Evolutionary conservation across 2,797 vertebrate species (phyloP).

Genomic region (Trichosurus vulpecula): DNA sequence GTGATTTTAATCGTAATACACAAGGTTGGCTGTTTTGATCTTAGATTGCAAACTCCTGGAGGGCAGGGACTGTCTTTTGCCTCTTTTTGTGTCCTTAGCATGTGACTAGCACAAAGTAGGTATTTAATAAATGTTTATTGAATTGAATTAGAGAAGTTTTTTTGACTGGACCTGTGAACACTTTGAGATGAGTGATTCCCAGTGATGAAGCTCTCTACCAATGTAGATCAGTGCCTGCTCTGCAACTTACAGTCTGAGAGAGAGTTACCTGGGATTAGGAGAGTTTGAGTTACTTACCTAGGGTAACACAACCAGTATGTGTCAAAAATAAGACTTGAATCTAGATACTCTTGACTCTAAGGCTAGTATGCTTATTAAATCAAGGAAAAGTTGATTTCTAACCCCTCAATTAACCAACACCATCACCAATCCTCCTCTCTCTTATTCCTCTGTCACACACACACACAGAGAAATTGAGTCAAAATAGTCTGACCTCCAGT

Average conservation of each 20-base stretch:
- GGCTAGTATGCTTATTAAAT: background rate
- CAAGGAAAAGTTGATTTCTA: background rate
- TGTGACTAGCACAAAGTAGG: background rate
- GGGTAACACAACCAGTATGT: background rate
- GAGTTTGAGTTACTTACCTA: background rate
- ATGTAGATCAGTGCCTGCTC: background rate
- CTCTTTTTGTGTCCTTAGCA: background rate
- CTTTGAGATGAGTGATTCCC: background rate
- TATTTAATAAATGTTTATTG: background rate
- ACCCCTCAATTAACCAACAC: background rate
- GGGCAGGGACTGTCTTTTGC: background rate
- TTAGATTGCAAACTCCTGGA: background rate
- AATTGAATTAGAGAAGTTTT: background rate
- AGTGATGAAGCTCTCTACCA: too few species aligned
- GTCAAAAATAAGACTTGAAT: background rate
- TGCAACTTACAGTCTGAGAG: background rate
- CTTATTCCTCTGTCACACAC: background rate
- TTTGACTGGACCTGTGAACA: background rate
- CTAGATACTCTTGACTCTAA: background rate
- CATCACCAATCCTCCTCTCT: background rate
- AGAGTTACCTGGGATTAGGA: background rate
- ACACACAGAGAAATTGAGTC: background rate
- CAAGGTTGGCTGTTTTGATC: background rate
- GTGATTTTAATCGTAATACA: background rate
- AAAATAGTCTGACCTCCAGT: conserved; percentile 50